Percentiles rank a stretch among this genome's conserved stretches.
Evolutionary conservation across 2,113 vertebrate genomes (phyloP).

Genomic region (Pollachius pollachius): DNA sequence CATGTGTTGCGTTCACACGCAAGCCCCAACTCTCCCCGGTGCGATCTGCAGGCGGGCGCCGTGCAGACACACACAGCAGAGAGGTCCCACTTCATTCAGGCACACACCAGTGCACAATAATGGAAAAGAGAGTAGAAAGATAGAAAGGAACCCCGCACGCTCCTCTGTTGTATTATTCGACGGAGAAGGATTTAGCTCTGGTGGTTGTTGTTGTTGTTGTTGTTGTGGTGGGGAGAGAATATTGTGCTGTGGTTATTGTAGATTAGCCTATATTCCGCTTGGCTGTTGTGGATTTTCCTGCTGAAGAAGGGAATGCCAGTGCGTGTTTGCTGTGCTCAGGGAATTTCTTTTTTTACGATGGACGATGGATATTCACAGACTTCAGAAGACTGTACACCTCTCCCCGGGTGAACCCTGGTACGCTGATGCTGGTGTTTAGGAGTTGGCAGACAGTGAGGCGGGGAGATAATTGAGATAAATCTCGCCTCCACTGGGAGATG

Average conservation of each 20-base stretch:
- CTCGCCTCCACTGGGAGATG: conserved; percentile 42
- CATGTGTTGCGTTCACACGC: conserved; percentile 23
- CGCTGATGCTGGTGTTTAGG: conserved; percentile 56
- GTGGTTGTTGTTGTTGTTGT: conserved; percentile 20
- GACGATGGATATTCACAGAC: conserved; percentile 52
- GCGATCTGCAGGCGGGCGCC: conserved; percentile 33
- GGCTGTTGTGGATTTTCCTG: conserved; percentile 46
- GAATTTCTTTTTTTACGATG: conserved; percentile 49
- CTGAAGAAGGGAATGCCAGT: conserved; percentile 37
- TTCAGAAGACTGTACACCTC: conserved; percentile 55
- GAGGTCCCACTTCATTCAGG: conserved; percentile 29
- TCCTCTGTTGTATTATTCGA: conserved; percentile 9
- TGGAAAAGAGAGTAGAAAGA: background rate
- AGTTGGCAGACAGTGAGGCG: conserved; percentile 43
- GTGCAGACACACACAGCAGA: conserved; percentile 32
- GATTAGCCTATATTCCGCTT: conserved; percentile 54
- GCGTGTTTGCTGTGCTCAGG: conserved; percentile 20
- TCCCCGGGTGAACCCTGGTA: conserved; percentile 36
- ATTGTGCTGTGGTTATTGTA: conserved; percentile 45
- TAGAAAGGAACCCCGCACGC: background rate
- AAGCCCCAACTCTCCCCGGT: conserved; percentile 25
- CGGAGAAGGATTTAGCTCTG: conserved; percentile 42
- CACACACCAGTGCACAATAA: conserved; percentile 27
- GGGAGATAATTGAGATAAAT: conserved; percentile 67
- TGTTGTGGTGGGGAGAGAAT: conserved; percentile 39